phyloP scores from a whole-genome alignment of 2,888 invertebrate genomes.

The Tetragonisca angustula region DNA sequence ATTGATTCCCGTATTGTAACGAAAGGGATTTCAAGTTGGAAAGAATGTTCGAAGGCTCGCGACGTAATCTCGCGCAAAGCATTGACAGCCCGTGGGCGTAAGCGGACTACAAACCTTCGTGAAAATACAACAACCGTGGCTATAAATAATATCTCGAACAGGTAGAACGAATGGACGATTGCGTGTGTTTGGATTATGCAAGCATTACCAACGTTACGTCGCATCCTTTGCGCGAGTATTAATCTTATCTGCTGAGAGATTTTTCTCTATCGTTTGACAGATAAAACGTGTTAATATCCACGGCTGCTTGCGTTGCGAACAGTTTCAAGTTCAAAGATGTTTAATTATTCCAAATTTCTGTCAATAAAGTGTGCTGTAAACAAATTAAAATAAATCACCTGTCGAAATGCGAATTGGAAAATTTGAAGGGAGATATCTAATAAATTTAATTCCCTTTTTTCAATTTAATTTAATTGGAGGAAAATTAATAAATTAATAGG shows the following conservation, averaged over 20 bases:
- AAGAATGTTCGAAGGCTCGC: neutral
- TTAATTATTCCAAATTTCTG: neutral
- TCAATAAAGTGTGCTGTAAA: neutral
- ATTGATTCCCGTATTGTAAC: no score
- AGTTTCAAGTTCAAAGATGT: neutral
- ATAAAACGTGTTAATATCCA: neutral
- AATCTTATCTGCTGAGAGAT: neutral
- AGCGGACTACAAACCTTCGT: conserved; percentile 28
- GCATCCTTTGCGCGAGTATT: conserved; percentile 9
- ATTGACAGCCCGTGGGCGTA: conserved; percentile 38
- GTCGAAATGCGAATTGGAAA: no score
- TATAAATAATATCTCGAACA: conserved; percentile 51
- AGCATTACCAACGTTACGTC: conserved; percentile 32
- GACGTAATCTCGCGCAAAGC: conserved; percentile 28
- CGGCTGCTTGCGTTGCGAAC: neutral
- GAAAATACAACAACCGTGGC: conserved; percentile 31
- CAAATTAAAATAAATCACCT: no score
- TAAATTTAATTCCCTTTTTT: no score
- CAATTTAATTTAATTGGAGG: no score
- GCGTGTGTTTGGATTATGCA: conserved; percentile 42
- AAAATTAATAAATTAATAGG: no score
- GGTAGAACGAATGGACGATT: conserved; percentile 44
- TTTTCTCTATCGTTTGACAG: neutral
- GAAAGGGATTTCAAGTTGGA: no score
- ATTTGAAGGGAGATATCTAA: no score